phyloP scores from a whole-genome alignment of 2,797 vertebrate species.

The Silurus aristotelis region DNA sequence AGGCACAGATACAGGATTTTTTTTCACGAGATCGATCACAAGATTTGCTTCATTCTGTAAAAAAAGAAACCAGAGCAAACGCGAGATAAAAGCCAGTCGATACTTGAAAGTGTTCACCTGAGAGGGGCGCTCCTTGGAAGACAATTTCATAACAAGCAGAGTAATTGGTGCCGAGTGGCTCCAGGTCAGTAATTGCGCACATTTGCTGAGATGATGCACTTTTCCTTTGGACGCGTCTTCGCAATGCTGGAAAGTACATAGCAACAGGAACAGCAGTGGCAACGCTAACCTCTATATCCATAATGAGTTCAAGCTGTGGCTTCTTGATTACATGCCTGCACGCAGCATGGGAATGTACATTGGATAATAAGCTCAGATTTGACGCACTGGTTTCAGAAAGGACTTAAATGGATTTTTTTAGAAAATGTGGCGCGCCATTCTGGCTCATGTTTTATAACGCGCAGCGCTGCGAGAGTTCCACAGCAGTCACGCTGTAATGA shows the following conservation, averaged over 20 bases:
- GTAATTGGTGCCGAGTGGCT: background rate
- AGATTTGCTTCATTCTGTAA: background rate
- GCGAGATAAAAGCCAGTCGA: background rate
- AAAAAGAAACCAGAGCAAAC: background rate
- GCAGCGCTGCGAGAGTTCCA: background rate
- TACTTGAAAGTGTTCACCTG: background rate
- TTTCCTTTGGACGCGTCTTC: slow-evolving; percentile 2
- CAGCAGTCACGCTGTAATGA: slow-evolving; percentile 14
- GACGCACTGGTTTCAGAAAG: slow-evolving; percentile 4
- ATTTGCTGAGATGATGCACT: background rate
- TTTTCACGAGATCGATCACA: background rate
- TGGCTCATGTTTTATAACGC: background rate
- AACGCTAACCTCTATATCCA: slow-evolving; percentile 19
- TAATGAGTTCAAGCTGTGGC: slow-evolving; percentile 47
- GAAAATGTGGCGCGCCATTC: background rate
- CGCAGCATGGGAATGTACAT: slow-evolving; percentile 33
- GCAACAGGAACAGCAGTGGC: slow-evolving; percentile 18
- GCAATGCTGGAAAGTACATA: slow-evolving; percentile 18
- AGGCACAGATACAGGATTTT: background rate
- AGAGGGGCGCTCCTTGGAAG: background rate
- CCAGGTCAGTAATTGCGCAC: background rate
- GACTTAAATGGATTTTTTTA: slow-evolving; percentile 7
- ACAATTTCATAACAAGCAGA: background rate
- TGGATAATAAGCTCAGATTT: slow-evolving; percentile 36
- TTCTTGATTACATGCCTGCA: slow-evolving; percentile 45